Conservation (phyloP, 2,113 vertebrate species). For the Puffinus mauretanicus region DNA sequence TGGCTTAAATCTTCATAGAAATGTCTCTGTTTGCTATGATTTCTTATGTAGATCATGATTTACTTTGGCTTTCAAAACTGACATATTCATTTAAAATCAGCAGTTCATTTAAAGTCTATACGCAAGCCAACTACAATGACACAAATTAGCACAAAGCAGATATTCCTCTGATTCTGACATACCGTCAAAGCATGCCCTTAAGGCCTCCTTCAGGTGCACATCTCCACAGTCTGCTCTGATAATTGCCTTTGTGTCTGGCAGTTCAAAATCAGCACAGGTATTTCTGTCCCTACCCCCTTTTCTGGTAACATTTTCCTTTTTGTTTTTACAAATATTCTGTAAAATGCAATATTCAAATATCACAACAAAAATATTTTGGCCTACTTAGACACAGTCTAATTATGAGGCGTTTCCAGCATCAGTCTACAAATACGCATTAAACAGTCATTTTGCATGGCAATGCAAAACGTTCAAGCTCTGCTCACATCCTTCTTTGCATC, state of each 20-base stretch:
- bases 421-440: neutral
- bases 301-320: neutral
- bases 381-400: neutral
- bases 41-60: neutral
- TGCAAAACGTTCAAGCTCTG: neutral
- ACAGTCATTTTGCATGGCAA: neutral
- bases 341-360: neutral
- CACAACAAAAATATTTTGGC: neutral
- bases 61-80: neutral
- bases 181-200: neutral
- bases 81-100: constrained; percentile 1
- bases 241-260: constrained; percentile 46
- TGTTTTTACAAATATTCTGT: neutral
- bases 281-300: neutral
- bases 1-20: neutral
- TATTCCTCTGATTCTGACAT: constrained; percentile 19
- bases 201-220: neutral
- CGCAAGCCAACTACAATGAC: neutral
- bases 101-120: neutral
- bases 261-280: neutral
- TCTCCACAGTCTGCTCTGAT: constrained; percentile 18
- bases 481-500: neutral
- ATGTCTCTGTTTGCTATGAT: neutral
- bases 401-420: neutral
- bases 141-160: constrained; percentile 38